Conservation (phyloP, 2,888 invertebrate genomes). For the Spodoptera littoralis region DNA sequence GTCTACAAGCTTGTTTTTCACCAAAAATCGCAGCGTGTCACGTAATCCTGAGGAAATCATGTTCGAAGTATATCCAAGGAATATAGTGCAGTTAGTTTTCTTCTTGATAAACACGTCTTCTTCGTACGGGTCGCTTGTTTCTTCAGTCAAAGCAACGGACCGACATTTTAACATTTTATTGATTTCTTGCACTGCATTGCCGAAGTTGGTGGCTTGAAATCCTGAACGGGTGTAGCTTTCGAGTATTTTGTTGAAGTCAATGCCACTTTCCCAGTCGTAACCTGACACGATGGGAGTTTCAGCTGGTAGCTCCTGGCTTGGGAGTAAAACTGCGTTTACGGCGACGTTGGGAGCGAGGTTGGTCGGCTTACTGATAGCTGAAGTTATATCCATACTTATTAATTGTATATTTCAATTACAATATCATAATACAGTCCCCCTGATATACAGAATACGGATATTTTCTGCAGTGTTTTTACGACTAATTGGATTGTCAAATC, state of each 20-base stretch:
- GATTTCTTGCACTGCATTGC: constrained; percentile 96
- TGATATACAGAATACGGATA: constrained; percentile 17
- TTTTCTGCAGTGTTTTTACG: constrained; percentile 39
- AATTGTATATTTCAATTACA: constrained; percentile 27
- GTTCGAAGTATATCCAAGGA: constrained; percentile 99
- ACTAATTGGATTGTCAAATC: constrained; percentile 27
- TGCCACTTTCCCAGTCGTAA: constrained; percentile 97
- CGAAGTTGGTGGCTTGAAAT: constrained; percentile 99
- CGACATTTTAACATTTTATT: constrained; percentile 96
- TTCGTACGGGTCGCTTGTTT: constrained; percentile 91
- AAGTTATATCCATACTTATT: constrained; percentile 69
- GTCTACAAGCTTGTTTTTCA: constrained; percentile 93
- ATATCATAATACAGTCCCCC: constrained; percentile 27
- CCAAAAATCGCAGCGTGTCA: constrained; percentile 95
- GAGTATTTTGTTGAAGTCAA: constrained; percentile 95
- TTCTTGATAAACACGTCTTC: constrained; percentile 94
- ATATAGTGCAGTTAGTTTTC: constrained; percentile 96
- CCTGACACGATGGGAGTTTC: constrained; percentile 93
- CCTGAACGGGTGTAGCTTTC: constrained; percentile 94
- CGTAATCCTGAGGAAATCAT: constrained; percentile 98
- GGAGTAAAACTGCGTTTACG: constrained; percentile 92
- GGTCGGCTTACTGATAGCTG: constrained; percentile 66
- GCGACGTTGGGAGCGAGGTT: constrained; percentile 86
- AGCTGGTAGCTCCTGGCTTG: constrained; percentile 91
- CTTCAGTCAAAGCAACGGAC: constrained; percentile 90